A percentile compares a stretch with the other conserved stretches of the same genome.
These are phyloP conservation scores for Philantomba maxwellii DNA, from an alignment of 2,113 vertebrate species.

Conservation along the genomic window DNA sequence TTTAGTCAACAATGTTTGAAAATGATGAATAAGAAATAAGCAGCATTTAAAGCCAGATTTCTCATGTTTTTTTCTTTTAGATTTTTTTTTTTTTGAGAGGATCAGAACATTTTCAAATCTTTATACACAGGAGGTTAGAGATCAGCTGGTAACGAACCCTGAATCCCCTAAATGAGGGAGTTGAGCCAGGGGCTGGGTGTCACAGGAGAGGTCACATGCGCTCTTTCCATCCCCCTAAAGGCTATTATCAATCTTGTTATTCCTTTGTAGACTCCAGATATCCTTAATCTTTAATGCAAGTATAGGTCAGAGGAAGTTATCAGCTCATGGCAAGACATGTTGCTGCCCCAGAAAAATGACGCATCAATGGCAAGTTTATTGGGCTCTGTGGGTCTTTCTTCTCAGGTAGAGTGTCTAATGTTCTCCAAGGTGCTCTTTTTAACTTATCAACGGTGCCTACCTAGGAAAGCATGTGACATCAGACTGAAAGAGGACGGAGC, in stretches of 20 bases:
- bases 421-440: neutral
- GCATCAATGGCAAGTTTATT: neutral
- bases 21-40: conserved; percentile 1
- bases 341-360: neutral
- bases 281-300: neutral
- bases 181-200: neutral
- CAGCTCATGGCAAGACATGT: neutral
- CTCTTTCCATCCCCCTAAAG: neutral
- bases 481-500: neutral
- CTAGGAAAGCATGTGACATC: neutral
- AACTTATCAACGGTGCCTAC: neutral
- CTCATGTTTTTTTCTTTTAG: neutral
- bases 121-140: conserved; percentile 1
- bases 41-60: conserved; percentile 23
- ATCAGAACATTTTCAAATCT: neutral
- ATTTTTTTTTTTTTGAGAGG: neutral
- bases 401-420: neutral
- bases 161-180: neutral
- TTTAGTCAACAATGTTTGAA: neutral
- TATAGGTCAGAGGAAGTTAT: neutral
- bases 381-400: neutral
- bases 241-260: neutral
- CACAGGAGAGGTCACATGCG: accelerated
- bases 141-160: neutral
- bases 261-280: neutral